Evolutionary conservation across 2,113 vertebrate genomes (phyloP).

Genomic region (Scortum barcoo): DNA sequence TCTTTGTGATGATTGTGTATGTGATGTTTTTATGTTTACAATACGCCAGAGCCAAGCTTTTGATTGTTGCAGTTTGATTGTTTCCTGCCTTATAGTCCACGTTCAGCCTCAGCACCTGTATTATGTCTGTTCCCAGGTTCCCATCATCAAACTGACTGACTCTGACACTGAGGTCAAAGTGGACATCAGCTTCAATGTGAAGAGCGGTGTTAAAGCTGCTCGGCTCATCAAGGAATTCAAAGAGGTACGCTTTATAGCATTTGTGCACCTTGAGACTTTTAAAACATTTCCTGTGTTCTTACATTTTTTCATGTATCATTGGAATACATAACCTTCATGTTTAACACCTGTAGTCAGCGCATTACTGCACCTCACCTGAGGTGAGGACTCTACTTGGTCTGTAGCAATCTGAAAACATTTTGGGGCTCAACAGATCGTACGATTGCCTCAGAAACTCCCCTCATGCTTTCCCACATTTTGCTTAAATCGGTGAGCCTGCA

Average conservation of each 20-base stretch:
- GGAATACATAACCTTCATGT: background rate
- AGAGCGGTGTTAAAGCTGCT: slow-evolving; percentile 95
- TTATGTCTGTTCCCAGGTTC: slow-evolving; percentile 86
- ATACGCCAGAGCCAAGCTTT: no score
- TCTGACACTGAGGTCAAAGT: slow-evolving; percentile 98
- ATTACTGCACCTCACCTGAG: background rate
- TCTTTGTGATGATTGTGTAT: background rate
- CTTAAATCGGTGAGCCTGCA: background rate
- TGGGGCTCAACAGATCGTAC: background rate
- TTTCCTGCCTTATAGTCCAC: background rate
- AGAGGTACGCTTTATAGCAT: slow-evolving; percentile 84
- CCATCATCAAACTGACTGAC: slow-evolving; percentile 99
- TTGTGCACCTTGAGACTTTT: background rate
- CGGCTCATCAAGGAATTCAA: slow-evolving; percentile 98
- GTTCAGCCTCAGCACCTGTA: background rate
- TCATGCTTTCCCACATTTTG: background rate
- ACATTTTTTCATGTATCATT: background rate
- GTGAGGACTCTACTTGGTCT: background rate
- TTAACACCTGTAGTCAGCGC: background rate
- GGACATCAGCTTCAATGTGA: slow-evolving; percentile 99
- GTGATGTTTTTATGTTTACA: background rate
- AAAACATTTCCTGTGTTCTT: background rate
- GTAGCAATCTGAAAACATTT: background rate
- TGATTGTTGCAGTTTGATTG: background rate
- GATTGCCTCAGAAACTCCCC: background rate